Base-by-base conservation (phyloP, 2,888 invertebrate genomes). In the Agrypnus murinus region DNA sequence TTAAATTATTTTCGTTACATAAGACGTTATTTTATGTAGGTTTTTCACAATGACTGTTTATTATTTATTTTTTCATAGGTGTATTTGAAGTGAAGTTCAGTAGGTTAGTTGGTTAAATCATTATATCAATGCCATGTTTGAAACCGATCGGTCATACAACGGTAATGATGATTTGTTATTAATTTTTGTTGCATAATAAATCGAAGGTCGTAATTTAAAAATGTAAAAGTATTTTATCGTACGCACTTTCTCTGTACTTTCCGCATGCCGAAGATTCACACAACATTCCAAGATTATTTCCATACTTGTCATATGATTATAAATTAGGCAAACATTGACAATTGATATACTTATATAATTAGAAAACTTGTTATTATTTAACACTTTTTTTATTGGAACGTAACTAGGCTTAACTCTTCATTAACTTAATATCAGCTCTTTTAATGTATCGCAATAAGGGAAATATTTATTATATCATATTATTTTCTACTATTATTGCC, bases 221-320 rank as follows among this genome's bases (percentile, higher is more conserved):
- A 14, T 6, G 36, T 55, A 58, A 19, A 40, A 36, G 15, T 58
- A 38, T 58, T 40, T 58, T 32, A 4, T 31, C 32, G 5, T 57
- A 57, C 40, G 58, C 40, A 53, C 64, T 64, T 64, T 64, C 64
- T 64, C 64, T 19, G 25, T 38, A 31, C 40, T 53, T 64, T 64
- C 64, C 64, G 64, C 64, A 43, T 64, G 19, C 64, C 43, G 43
- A 64, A 50, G 64, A 64, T 64, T 64, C 64, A 53, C 40, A 46
- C 34, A 45, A 65, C 45, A 65, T 55, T 55, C 55, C 43, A 40
- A 25, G 7, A 38, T 17, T 38, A 10, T 17, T 57, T 38, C 57
- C 17, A 57, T 15, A 38, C 17, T 17, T 19, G 55, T 55, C 55
- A 14, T 32, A n/a, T 12, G 17, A 53, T 19, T 38, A n/a, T 12